Conservation (phyloP, 2,113 vertebrate species). For the Scatophagus argus region DNA sequence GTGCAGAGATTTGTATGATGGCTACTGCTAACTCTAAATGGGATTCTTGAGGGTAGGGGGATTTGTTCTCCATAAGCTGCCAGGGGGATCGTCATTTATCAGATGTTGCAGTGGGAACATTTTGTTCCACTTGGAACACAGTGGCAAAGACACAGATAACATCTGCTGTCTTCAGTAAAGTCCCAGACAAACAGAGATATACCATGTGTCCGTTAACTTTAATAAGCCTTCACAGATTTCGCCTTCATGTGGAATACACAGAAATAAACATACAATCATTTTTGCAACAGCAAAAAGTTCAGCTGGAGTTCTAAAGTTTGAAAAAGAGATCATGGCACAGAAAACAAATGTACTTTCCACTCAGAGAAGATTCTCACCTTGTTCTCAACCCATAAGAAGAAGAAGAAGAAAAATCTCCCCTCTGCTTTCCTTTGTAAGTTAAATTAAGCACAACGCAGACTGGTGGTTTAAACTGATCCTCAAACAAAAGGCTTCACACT, state of each 20-base stretch:
- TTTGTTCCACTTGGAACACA: constrained; percentile 60
- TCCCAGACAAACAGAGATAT: constrained; percentile 33
- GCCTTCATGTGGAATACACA: not conserved
- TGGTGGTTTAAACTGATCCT: constrained; percentile 13
- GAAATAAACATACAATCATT: not conserved
- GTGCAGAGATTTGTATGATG: constrained; percentile 39
- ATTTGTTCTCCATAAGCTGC: constrained; percentile 44
- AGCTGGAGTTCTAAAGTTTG: constrained; percentile 4
- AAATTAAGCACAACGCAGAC: not conserved
- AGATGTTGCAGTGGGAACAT: constrained; percentile 64
- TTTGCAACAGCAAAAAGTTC: not conserved
- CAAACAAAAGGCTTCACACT: constrained; percentile 15
- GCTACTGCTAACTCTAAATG: constrained; percentile 49
- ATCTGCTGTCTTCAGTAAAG: constrained; percentile 32
- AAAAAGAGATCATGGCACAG: not conserved
- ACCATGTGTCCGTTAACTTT: not conserved
- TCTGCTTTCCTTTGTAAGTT: not conserved
- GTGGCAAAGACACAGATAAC: constrained; percentile 41
- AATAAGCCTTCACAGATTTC: not conserved
- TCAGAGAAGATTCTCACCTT: not conserved
- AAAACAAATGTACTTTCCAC: not conserved
- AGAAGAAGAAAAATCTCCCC: not conserved
- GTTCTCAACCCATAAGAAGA: not conserved
- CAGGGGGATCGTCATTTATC: constrained; percentile 67
- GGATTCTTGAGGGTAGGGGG: constrained; percentile 50